These are phyloP conservation scores for Carcharodon carcharias DNA, from an alignment of 2,797 vertebrate genomes.

Conservation along the genomic window DNA sequence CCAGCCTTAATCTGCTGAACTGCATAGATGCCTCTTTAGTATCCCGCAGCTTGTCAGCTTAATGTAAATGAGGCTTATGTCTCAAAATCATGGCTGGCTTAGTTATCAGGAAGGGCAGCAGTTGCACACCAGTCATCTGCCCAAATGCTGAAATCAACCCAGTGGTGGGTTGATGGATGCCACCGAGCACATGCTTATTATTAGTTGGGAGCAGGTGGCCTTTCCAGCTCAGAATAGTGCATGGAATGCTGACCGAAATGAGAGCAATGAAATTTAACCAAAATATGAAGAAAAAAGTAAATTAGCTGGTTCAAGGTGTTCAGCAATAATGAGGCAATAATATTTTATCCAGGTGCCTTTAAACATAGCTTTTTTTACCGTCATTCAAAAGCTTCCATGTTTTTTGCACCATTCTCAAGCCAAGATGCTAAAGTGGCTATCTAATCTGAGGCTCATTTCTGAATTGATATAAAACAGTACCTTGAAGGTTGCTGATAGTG, in stretches of 20 bases:
- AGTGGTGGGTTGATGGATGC: background rate
- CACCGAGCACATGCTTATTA: background rate
- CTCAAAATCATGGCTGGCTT: background rate
- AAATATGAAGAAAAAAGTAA: background rate
- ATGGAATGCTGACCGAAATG: background rate
- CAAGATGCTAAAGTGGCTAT: background rate
- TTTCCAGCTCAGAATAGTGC: background rate
- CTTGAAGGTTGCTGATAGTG: no score
- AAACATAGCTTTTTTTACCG: background rate
- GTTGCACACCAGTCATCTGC: no score
- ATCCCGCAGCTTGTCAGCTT: background rate
- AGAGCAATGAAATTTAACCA: background rate
- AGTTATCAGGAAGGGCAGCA: background rate
- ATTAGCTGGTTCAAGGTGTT: background rate
- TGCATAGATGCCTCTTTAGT: background rate
- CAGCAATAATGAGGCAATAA: background rate
- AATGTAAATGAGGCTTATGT: no score
- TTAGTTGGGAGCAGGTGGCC: background rate
- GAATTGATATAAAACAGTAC: no score
- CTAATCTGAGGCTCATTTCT: background rate
- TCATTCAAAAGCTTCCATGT: background rate
- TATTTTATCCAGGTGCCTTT: background rate
- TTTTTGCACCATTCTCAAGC: no score
- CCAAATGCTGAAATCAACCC: background rate
- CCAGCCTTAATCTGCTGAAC: background rate